Conservation (phyloP, 1,140 invertebrate species). For the Theocolax elegans region DNA sequence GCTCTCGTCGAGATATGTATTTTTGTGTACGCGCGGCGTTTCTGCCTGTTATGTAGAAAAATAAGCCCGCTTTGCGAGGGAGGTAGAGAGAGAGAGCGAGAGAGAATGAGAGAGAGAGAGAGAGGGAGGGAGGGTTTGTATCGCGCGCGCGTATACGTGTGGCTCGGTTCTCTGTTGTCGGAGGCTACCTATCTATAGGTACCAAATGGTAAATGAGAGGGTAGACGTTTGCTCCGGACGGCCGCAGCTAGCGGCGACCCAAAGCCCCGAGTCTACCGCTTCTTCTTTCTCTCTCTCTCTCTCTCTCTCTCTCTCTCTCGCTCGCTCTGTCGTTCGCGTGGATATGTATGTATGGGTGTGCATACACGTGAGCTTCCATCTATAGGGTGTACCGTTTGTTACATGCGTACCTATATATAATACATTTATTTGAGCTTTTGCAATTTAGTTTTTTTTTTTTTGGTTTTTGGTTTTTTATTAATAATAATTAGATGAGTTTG, state of each 20-base stretch:
- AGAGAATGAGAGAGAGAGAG: too few species aligned
- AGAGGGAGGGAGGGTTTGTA: constrained; percentile 6
- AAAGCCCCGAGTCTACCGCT: constrained; percentile 67
- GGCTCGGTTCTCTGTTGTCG: constrained; percentile 46
- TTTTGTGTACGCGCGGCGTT: too few species aligned
- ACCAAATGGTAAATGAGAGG: constrained; percentile 69
- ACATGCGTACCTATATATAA: not conserved
- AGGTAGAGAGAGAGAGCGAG: not conserved
- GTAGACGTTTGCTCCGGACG: constrained; percentile 65
- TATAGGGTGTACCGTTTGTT: too few species aligned
- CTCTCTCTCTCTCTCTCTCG: not conserved
- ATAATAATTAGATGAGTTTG: too few species aligned
- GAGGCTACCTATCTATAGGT: constrained; percentile 67
- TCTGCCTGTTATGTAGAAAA: too few species aligned
- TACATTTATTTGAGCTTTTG: not conserved
- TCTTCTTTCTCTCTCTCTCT: constrained; percentile 43
- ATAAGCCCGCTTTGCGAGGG: not conserved
- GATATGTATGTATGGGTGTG: constrained; percentile 40
- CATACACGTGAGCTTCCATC: too few species aligned
- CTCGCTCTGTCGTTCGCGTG: not conserved
- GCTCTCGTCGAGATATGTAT: too few species aligned
- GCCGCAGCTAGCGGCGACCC: constrained; percentile 67
- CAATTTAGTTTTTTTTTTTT: not conserved
- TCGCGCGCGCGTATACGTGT: constrained; percentile 7
- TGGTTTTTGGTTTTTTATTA: not conserved